Percentiles rank a stretch among this genome's conserved stretches.
Conservation (phyloP, 1,140 invertebrate species). For the Pemphigus obesinymphae region DNA sequence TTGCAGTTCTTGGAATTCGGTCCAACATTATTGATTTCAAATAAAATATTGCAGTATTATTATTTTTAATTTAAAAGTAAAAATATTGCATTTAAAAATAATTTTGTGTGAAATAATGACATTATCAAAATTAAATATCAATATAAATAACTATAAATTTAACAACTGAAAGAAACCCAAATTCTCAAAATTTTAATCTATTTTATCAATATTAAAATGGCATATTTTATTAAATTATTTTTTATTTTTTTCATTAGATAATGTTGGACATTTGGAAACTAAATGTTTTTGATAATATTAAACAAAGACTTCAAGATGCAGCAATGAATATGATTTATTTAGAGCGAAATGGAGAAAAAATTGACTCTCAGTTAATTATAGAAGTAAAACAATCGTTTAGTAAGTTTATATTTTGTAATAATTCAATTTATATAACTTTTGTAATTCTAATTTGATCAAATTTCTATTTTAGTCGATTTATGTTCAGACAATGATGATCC, state of each 20-base stretch:
- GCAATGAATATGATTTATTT: constrained; percentile 96
- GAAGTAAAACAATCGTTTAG: constrained; percentile 93
- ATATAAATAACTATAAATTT: no score
- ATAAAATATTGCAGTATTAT: no score
- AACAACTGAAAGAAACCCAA: no score
- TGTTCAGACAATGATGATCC: constrained; percentile 90
- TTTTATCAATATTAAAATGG: no score
- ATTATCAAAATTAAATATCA: no score
- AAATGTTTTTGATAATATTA: constrained; percentile 94
- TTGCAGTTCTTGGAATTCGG: no score
- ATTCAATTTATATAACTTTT: background rate
- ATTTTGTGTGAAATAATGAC: no score
- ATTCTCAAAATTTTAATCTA: no score
- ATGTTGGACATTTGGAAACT: constrained; percentile 98
- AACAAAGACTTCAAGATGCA: constrained; percentile 87
- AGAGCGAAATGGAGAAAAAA: constrained; percentile 94
- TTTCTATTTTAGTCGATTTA: constrained; percentile 74
- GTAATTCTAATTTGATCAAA: constrained; percentile 10
- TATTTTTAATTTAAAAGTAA: no score
- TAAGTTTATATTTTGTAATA: constrained; percentile 50
- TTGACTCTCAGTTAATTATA: constrained; percentile 95
- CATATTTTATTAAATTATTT: no score
- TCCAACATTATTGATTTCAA: no score
- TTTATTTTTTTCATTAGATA: constrained; percentile 62
- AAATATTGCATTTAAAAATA: no score